Evolutionary conservation across 2,113 vertebrate species (phyloP).

Genomic region (Pachycephala philippinensis): DNA sequence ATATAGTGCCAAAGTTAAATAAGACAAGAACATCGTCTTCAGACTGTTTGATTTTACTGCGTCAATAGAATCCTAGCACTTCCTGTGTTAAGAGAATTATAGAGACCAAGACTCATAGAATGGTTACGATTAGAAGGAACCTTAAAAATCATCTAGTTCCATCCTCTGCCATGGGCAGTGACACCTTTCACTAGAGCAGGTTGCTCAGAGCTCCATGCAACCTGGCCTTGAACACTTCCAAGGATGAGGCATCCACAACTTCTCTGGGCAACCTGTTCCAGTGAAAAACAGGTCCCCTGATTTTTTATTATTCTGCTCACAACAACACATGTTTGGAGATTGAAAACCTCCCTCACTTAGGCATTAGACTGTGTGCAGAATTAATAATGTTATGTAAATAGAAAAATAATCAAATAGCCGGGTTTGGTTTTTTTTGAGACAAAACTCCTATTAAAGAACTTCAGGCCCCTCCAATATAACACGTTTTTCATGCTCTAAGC

Average conservation of each 20-base stretch:
- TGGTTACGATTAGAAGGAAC: not conserved
- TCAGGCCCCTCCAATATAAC: not conserved
- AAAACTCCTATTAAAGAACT: not conserved
- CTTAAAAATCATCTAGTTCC: not conserved
- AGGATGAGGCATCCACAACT: not conserved
- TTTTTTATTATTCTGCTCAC: not conserved
- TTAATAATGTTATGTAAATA: not conserved
- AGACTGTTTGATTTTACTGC: not conserved
- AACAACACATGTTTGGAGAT: not conserved
- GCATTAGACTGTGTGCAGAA: not conserved
- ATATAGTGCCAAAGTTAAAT: not conserved
- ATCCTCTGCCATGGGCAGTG: not conserved
- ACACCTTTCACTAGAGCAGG: not conserved
- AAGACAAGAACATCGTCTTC: not conserved
- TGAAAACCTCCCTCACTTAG: not conserved
- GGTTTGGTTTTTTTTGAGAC: not conserved
- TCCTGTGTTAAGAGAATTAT: not conserved
- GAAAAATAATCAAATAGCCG: not conserved
- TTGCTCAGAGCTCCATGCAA: not conserved
- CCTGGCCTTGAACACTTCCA: not conserved
- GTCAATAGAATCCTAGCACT: not conserved
- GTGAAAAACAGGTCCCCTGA: not conserved
- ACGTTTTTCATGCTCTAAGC: not conserved
- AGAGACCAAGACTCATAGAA: not conserved
- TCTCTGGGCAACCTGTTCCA: not conserved